Evolutionary conservation across 2,888 invertebrate genomes (phyloP).

Genomic region (Eupeodes luniger): DNA sequence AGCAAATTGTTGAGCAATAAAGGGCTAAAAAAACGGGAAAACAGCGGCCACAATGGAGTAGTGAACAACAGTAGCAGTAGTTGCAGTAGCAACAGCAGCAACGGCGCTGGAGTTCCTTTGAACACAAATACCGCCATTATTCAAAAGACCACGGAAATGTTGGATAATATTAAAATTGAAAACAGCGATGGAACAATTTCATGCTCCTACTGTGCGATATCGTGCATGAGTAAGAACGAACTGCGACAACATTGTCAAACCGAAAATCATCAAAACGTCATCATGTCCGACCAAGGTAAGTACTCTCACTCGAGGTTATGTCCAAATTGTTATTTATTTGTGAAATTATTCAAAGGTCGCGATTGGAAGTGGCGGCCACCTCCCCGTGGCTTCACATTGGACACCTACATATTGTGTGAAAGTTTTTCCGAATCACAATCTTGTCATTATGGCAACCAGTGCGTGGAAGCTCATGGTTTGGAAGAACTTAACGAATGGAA

Average conservation of each 20-base stretch:
- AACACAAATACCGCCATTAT: slow-evolving; percentile 37
- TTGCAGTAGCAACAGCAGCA: slow-evolving; percentile 77
- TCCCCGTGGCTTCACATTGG: slow-evolving; percentile 88
- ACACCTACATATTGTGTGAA: slow-evolving; percentile 88
- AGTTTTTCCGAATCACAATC: slow-evolving; percentile 85
- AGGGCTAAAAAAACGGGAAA: slow-evolving; percentile 81
- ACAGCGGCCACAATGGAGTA: slow-evolving; percentile 66
- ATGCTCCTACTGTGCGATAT: slow-evolving; percentile 86
- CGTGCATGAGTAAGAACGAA: slow-evolving; percentile 85
- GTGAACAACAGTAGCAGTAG: slow-evolving; percentile 74
- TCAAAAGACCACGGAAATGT: slow-evolving; percentile 80
- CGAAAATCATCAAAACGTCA: slow-evolving; percentile 87
- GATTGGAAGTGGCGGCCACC: slow-evolving; percentile 89
- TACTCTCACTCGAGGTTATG: not conserved
- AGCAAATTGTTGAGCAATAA: slow-evolving; percentile 83
- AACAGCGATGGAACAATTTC: slow-evolving; percentile 80
- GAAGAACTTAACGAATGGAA: slow-evolving; percentile 91
- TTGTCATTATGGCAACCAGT: slow-evolving; percentile 89
- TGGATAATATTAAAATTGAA: slow-evolving; percentile 80
- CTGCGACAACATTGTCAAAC: slow-evolving; percentile 87
- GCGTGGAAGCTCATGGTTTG: slow-evolving; percentile 90
- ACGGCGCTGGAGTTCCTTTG: slow-evolving; percentile 75
- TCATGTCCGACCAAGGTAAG: slow-evolving; percentile 88
- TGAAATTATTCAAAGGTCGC: slow-evolving; percentile 82
- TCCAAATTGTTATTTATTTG: not conserved